phyloP scores from a whole-genome alignment of 2,888 invertebrate species.

The Nomada fucata region DNA sequence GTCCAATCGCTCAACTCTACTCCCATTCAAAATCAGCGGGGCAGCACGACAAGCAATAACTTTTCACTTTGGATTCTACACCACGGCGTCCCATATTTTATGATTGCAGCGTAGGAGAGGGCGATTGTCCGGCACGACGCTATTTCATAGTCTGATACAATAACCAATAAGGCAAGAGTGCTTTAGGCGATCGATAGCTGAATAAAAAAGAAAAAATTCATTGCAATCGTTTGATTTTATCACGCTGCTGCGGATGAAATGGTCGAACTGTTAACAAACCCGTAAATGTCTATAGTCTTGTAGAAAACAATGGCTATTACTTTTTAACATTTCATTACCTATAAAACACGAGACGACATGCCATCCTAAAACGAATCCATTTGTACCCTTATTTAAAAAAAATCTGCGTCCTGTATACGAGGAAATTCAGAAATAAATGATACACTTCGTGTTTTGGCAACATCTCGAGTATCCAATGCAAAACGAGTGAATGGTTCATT shows the following conservation, averaged over 20 bases:
- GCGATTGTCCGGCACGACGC: conserved; percentile 26
- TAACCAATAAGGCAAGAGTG: neutral
- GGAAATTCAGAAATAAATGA: no score
- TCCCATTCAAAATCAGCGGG: conserved; percentile 36
- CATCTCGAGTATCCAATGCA: no score
- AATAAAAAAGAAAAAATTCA: neutral
- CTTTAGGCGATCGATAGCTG: neutral
- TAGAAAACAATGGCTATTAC: no score
- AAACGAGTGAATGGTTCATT: no score
- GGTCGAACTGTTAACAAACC: no score
- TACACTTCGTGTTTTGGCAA: neutral
- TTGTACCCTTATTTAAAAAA: no score
- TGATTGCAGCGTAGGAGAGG: conserved; percentile 31
- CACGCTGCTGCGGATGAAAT: no score
- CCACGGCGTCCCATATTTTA: conserved; percentile 30
- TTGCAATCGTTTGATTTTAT: neutral
- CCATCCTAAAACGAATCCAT: no score
- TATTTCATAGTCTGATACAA: conserved; percentile 11
- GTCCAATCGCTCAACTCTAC: conserved; percentile 34
- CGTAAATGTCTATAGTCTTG: no score
- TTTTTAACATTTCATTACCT: no score
- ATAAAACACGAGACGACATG: no score
- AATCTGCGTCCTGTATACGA: no score
- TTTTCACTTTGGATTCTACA: conserved; percentile 32
- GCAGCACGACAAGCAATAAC: conserved; percentile 29